phyloP scores from a whole-genome alignment of 1,140 invertebrate species.

The Harpegnathos saltator region DNA sequence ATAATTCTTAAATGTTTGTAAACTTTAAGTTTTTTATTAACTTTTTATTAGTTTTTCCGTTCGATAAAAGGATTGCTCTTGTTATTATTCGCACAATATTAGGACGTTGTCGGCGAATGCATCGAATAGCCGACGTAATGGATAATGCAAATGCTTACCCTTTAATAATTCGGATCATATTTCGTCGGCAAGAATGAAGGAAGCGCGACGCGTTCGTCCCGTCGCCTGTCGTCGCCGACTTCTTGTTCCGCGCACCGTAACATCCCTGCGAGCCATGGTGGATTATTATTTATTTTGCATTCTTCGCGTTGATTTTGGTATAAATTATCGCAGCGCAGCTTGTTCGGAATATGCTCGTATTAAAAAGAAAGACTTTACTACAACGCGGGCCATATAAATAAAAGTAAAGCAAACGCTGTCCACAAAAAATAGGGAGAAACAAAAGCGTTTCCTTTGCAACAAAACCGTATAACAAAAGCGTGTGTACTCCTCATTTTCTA shows the following conservation, averaged over 20 bases:
- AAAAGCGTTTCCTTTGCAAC: neutral
- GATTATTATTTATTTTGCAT: no score
- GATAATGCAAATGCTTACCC: neutral
- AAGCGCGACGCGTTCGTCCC: neutral
- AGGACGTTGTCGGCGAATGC: neutral
- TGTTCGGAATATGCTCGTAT: no score
- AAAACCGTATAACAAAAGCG: neutral
- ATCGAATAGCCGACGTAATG: neutral
- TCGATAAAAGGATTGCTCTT: no score
- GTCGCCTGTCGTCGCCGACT: neutral
- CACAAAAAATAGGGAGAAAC: neutral
- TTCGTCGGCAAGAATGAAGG: neutral
- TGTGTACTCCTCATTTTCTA: neutral
- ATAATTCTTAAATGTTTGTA: no score
- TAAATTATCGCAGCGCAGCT: no score
- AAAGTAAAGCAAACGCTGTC: neutral
- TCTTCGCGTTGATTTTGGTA: no score
- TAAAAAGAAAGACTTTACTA: no score
- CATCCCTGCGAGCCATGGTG: no score
- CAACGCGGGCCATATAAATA: no score
- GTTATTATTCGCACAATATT: neutral
- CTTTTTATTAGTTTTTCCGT: no score
- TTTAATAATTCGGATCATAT: constrained; percentile 29
- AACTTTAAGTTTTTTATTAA: no score
- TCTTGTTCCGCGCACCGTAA: no score